These are phyloP conservation scores for Trachelus tabidus DNA, from an alignment of 2,888 invertebrate genomes.

Conservation along the genomic window DNA sequence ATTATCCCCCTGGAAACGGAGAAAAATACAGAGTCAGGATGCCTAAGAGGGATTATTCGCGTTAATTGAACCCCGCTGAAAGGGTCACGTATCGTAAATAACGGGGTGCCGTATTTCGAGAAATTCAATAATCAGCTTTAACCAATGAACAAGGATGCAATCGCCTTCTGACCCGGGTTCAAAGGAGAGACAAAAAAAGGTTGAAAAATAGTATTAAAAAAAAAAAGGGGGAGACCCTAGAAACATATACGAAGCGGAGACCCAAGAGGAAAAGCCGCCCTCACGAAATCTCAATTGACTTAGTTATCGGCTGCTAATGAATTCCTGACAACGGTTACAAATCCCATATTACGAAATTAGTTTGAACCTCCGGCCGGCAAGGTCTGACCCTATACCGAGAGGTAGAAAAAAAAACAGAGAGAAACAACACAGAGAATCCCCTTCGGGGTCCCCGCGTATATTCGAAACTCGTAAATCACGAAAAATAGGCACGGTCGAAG, in stretches of 20 bases:
- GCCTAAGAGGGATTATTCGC: background rate
- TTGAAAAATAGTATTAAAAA: conserved; percentile 20
- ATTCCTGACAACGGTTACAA: conserved; percentile 47
- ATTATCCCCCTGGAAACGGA: background rate
- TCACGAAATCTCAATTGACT: conserved; percentile 50
- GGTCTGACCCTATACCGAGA: conserved; percentile 30
- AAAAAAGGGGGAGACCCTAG: conserved; percentile 28
- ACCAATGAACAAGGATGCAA: conserved; percentile 17
- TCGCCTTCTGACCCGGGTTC: background rate
- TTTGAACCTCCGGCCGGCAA: conserved; percentile 39
- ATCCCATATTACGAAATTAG: conserved; percentile 56
- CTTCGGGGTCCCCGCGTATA: conserved; percentile 32
- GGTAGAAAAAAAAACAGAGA: conserved; percentile 29
- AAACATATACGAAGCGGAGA: background rate
- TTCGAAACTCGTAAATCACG: conserved; percentile 54
- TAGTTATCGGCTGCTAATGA: conserved; percentile 53
- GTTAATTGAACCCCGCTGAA: conserved; percentile 20
- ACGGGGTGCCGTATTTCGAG: conserved; percentile 19
- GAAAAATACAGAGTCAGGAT: background rate
- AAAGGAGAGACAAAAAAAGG: background rate
- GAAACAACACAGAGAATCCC: conserved; percentile 1
- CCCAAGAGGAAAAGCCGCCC: conserved; percentile 18
- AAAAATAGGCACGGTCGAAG: conserved; percentile 43
- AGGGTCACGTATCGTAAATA: conserved; percentile 25
- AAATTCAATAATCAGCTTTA: conserved; percentile 43